Conservation (phyloP, 2,797 vertebrate species). For the Pseudomugil gertrudae region DNA sequence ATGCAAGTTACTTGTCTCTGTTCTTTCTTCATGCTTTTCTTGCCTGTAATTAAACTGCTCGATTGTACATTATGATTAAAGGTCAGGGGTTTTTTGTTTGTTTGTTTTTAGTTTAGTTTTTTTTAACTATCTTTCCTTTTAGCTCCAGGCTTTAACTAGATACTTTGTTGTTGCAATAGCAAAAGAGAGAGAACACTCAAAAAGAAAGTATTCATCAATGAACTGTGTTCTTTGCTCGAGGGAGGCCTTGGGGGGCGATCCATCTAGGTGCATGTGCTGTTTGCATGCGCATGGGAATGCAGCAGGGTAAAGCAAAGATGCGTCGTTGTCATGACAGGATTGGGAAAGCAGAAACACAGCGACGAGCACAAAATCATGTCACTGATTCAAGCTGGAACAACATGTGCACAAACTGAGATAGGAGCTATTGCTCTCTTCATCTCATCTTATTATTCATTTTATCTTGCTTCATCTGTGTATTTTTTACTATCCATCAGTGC, state of each 20-base stretch:
- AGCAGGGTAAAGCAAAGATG: slow-evolving; percentile 9
- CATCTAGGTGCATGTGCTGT: slow-evolving; percentile 21
- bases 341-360: slow-evolving; percentile 11
- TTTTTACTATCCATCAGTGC: slow-evolving; percentile 51
- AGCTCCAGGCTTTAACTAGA: slow-evolving; percentile 31
- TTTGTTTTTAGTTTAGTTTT: neutral
- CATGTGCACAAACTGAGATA: slow-evolving; percentile 29
- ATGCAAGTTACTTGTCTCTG: slow-evolving; percentile 13
- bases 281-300: neutral
- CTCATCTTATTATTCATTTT: slow-evolving; percentile 47
- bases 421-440: slow-evolving; percentile 37
- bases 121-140: slow-evolving; percentile 35
- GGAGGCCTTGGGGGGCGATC: slow-evolving; percentile 20
- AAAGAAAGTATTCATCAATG: slow-evolving; percentile 26
- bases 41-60: slow-evolving; percentile 4
- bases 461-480: slow-evolving; percentile 55
- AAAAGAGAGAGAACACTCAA: slow-evolving; percentile 34
- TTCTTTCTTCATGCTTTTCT: slow-evolving; percentile 1
- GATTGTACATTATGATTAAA: neutral
- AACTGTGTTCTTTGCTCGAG: slow-evolving; percentile 35
- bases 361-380: slow-evolving; percentile 24
- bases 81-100: neutral
- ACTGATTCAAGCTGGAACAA: slow-evolving; percentile 16
- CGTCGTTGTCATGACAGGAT: slow-evolving; percentile 18
- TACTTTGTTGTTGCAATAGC: slow-evolving; percentile 21